Evolutionary conservation across 1,140 invertebrate genomes (phyloP), one percentile per base, ranked within the genome.

Genomic region (Cyrtorhinus lividipennis): DNA sequence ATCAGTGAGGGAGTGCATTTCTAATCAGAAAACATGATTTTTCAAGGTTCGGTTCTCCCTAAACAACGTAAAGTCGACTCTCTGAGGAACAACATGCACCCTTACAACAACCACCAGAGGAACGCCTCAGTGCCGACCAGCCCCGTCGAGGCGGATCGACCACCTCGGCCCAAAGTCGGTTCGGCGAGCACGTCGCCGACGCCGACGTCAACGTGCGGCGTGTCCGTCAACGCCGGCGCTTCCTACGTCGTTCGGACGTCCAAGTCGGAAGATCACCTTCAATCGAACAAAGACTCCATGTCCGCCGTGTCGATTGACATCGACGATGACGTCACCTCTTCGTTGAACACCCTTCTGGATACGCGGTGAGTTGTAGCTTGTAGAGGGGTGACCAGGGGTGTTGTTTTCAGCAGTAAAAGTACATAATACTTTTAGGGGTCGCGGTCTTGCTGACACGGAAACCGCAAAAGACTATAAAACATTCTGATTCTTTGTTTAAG

Each of bases 251-350:
- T 66, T 8, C 65, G 87, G 45, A 90, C 87, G 25, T 90, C 87
- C 64, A 81, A 87, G 67, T 90, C 87, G 2, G 88, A 92, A 74
- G 90, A 92, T 73, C 88, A 92, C 69, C 74, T 92, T 62, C 88
- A 91, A 74, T 68, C 67, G 13, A 68, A 68, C 26, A 69, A 69
- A 30, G 64, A 65, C 82, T 68, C 81, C 24, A 80, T 86, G 73
- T 86, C 85, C 69, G 83, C 88, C 38, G 88, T 89, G 62, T 87
- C 90, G 67, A 90, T 92, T 68, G 91, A 94, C 67, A 86, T 91
- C 66, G 91, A 94, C 74, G 92, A 95, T 73, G 90, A 94, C 74
- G 83, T 93, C 65, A 92, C 91, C 68, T 92, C 90, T 67, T 93
- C 90, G 56, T 76, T 94, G 60, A 93, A 94, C 73, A 92, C 90